Base-by-base conservation (phyloP, 1,140 invertebrate species). In the Phymastichus coffea region DNA sequence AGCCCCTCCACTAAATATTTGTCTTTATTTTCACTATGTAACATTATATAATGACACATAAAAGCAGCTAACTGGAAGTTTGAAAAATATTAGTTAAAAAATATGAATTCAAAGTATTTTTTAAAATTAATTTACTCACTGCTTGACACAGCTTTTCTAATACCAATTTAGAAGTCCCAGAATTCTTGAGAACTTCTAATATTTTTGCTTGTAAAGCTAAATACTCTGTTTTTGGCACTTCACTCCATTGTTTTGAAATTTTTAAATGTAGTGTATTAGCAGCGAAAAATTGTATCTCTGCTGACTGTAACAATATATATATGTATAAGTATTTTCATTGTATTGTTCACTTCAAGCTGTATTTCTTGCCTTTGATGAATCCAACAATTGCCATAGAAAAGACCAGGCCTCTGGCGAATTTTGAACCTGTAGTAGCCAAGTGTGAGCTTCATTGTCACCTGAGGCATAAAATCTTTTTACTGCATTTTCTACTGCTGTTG, bases 261-360 rank as follows among this genome's bases (percentile, higher is more conserved):
- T 97, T 97, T 0, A 86, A 84, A 68, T 96, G 90, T 35, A 97
- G 76, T 44, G 92, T 93, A 47, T 88, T 92, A 7, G 94, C 93
- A 55, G 89, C 94, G 85, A 94, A 97, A 80, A 93, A 96, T 76
- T 95, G 93, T 4, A 94, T 88, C 81, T 95, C 93, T 52, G 86
- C 84, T 40, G 85, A 80, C 92, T 95, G 72, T 49, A 83, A 80
- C 23, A 52, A 61, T 47, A 63, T 43, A 51, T 48, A 43, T 30
- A 44, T 33, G n/a, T n/a, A n/a, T n/a, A n/a, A 8, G 28, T 30
- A 30, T 30, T 12, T 30, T 30, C 2, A n/a, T 22, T 48, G n/a
- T n/a, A n/a, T 22, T 0, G 1, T 46, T 46, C 15, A 19, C 15
- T 10, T 6, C 23, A 19, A 20, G 22, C 46, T 48, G 38, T n/a